Conservation (phyloP, 2,113 vertebrate species). For the Heterochromis multidens region DNA sequence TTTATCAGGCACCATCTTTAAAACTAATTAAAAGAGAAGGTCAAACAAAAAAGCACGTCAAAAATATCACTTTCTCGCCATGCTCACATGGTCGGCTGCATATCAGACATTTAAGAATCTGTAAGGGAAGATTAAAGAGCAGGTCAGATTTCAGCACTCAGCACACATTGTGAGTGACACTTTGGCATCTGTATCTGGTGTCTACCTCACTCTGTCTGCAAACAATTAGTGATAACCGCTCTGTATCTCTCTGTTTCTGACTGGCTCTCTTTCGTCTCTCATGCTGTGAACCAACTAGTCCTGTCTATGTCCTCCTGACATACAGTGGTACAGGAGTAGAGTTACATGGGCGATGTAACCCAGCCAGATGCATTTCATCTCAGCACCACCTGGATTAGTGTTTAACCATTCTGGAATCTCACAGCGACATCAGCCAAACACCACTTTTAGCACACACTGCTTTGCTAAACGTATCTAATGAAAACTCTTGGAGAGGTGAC, state of each 20-base stretch:
- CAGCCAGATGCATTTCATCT: constrained; percentile 54
- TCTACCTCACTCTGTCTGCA: constrained; percentile 40
- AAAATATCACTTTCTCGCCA: neutral
- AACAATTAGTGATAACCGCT: constrained; percentile 47
- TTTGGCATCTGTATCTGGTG: constrained; percentile 38
- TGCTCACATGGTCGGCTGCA: neutral
- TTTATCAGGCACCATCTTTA: neutral
- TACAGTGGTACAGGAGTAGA: constrained; percentile 49
- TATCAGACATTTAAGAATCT: neutral
- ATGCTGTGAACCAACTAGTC: constrained; percentile 32
- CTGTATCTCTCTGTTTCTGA: neutral
- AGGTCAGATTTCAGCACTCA: constrained; percentile 11
- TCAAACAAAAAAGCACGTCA: neutral
- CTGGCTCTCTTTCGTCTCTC: neutral
- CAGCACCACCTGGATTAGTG: constrained; percentile 71
- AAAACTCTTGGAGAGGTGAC: neutral
- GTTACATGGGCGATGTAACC: constrained; percentile 53
- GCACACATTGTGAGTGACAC: constrained; percentile 38
- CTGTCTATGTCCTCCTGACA: constrained; percentile 45
- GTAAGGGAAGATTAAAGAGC: neutral
- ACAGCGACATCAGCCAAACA: constrained; percentile 50
- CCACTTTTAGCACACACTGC: constrained; percentile 36
- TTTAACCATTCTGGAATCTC: constrained; percentile 66
- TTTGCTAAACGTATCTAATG: neutral
- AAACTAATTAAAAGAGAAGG: neutral